A percentile compares a stretch with the other conserved stretches of the same genome.
These are phyloP conservation scores for Premnoplex brunnescens DNA, from an alignment of 2,797 vertebrate genomes.

Conservation along the genomic window DNA sequence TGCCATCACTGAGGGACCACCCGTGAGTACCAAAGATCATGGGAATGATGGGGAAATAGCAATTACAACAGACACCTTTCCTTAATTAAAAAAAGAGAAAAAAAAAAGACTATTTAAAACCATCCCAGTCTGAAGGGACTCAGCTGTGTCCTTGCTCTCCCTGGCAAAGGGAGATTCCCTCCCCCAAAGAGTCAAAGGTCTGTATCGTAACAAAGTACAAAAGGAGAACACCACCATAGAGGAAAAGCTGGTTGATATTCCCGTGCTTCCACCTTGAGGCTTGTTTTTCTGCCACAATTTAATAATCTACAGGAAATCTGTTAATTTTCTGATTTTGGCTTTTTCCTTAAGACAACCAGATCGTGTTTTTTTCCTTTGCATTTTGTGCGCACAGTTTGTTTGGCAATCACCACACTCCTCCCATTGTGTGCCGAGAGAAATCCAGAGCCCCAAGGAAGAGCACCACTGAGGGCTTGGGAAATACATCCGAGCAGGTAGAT, in stretches of 20 bases:
- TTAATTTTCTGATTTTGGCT: background rate
- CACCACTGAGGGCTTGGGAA: background rate
- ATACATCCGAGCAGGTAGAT: background rate
- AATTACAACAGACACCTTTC: background rate
- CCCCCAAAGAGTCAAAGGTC: background rate
- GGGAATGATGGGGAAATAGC: background rate
- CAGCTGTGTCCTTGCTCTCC: background rate
- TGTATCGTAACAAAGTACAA: background rate
- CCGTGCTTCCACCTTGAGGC: background rate
- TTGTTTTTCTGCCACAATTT: background rate
- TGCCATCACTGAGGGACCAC: background rate
- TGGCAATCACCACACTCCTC: background rate
- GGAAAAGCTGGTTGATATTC: background rate
- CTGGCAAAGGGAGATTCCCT: background rate
- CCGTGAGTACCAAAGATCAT: background rate
- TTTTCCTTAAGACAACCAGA: background rate
- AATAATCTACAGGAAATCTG: background rate
- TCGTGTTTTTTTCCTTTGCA: background rate
- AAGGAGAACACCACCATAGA: background rate
- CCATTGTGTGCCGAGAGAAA: background rate
- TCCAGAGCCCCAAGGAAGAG: slow-evolving; percentile 9
- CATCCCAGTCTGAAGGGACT: background rate
- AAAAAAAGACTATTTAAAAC: background rate
- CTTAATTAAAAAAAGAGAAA: background rate
- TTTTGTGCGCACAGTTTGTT: background rate